Conservation (phyloP, 2,113 vertebrate species). For the Psittacus erithacus region DNA sequence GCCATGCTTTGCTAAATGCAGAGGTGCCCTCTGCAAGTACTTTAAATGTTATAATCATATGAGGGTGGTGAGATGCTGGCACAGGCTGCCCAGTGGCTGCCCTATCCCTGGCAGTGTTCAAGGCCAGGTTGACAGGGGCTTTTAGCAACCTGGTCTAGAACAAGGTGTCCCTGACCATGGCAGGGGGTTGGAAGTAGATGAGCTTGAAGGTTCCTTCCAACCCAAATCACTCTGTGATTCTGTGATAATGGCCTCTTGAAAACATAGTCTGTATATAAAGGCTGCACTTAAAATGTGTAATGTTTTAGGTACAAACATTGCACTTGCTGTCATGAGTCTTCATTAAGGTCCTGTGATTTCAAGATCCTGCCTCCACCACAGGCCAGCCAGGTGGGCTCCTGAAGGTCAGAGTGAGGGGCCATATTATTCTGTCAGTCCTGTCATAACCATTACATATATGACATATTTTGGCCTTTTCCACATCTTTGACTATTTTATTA, state of each 20-base stretch:
- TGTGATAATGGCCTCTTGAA: background rate
- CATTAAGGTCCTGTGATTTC: background rate
- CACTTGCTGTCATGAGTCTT: background rate
- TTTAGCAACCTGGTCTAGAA: background rate
- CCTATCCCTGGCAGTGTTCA: background rate
- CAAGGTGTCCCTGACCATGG: no score
- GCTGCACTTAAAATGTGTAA: background rate
- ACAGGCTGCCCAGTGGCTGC: background rate
- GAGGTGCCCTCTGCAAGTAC: background rate
- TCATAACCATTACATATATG: background rate
- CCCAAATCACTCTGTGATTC: background rate
- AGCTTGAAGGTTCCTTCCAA: background rate
- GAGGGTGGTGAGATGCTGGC: background rate
- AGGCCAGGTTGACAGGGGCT: background rate
- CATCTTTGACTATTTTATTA: background rate
- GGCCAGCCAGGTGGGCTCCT: background rate
- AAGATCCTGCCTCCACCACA: background rate
- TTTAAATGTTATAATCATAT: background rate
- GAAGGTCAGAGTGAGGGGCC: background rate
- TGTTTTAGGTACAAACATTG: background rate
- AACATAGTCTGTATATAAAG: background rate
- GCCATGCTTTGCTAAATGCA: background rate
- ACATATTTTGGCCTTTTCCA: background rate
- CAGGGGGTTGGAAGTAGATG: background rate
- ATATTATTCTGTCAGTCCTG: background rate